Conservation (phyloP, 2,113 vertebrate genomes). For the Lampris incognitus region DNA sequence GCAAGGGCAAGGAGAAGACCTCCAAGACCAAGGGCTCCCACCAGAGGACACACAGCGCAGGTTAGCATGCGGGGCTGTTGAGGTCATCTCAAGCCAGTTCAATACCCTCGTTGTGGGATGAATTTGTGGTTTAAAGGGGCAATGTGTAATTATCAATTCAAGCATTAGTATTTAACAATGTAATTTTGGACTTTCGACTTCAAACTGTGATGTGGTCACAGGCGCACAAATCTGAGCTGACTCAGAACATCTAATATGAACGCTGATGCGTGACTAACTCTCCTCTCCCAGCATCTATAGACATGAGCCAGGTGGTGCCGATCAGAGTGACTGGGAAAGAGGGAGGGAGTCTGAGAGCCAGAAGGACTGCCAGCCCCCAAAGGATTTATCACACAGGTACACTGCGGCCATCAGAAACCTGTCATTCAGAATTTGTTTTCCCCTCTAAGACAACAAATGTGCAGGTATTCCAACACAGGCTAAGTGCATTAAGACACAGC, state of each 20-base stretch:
- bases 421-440: not conserved
- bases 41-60: slow-evolving; percentile 88
- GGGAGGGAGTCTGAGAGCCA: slow-evolving; percentile 78
- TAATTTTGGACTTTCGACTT: no score
- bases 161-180: no score
- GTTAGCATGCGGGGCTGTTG: slow-evolving; percentile 66
- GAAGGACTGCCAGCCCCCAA: slow-evolving; percentile 71
- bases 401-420: not conserved
- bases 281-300: slow-evolving; percentile 81
- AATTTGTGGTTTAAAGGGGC: no score
- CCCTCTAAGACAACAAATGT: no score
- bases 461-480: not conserved
- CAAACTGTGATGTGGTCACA: no score
- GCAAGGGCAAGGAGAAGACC: slow-evolving; percentile 87
- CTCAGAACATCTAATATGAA: no score
- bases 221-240: no score
- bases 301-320: slow-evolving; percentile 84
- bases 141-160: no score
- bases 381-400: slow-evolving; percentile 57
- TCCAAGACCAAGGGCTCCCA: slow-evolving; percentile 83
- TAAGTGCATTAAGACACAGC: no score
- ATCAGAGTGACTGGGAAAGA: slow-evolving; percentile 82
- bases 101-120: no score
- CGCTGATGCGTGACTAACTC: not conserved
- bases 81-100: not conserved